Evolutionary conservation across 2,113 vertebrate genomes (phyloP).

Genomic region (Onychorhynchus coronatus): DNA sequence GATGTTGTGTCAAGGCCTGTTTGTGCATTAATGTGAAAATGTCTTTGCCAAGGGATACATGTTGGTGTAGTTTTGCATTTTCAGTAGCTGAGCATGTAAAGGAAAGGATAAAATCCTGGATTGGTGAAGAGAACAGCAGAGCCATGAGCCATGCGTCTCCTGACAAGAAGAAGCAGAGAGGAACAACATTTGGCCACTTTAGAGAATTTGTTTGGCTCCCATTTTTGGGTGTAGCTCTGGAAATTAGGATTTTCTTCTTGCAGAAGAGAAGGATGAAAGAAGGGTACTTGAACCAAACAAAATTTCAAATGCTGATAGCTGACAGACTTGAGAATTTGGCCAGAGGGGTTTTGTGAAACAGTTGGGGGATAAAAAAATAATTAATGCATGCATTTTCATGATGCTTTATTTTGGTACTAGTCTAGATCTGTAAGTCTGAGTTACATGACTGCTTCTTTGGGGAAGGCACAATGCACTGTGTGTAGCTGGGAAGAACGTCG

Average conservation of each 20-base stretch:
- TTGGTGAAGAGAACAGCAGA: not conserved
- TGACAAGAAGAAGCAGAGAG: not conserved
- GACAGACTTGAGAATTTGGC: not conserved
- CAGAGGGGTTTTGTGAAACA: not conserved
- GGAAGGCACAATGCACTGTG: not conserved
- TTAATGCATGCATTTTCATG: not conserved
- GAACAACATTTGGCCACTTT: not conserved
- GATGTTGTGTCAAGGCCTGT: not conserved
- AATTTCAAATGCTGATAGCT: not conserved
- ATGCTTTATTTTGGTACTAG: not conserved
- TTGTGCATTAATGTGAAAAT: not conserved
- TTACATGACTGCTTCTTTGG: not conserved
- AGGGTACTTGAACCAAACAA: not conserved
- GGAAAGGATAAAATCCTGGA: not conserved
- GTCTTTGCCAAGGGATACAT: not conserved
- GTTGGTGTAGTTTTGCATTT: not conserved
- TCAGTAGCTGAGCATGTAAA: not conserved
- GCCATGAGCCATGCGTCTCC: fast-evolving
- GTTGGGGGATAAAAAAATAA: fast-evolving
- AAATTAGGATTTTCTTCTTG: not conserved
- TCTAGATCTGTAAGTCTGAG: not conserved
- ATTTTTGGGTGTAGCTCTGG: not conserved
- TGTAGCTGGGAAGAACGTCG: not conserved
- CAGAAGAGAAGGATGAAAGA: not conserved
- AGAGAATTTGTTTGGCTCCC: not conserved